A percentile compares a stretch with the other conserved stretches of the same genome.
These are phyloP conservation scores for Drosophila imparisetae DNA, from an alignment of 2,888 invertebrate genomes.

Conservation along the genomic window DNA sequence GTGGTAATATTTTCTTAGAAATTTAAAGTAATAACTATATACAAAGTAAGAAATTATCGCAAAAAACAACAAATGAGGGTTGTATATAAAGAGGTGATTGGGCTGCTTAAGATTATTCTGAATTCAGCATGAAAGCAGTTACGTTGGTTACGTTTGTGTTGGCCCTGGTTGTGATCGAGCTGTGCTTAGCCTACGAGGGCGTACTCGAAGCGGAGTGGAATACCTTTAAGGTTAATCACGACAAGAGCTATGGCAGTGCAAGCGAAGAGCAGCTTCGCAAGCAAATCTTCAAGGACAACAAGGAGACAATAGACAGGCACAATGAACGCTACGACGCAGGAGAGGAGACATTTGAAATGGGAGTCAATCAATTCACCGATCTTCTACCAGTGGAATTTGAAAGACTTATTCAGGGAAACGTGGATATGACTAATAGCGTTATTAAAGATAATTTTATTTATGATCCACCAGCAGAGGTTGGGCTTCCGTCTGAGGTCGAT, in stretches of 20 bases:
- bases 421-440: constrained; percentile 31
- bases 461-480: no score
- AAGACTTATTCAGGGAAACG: constrained; percentile 81
- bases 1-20: no score
- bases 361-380: constrained; percentile 93
- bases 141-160: constrained; percentile 1
- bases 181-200: neutral
- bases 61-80: no score
- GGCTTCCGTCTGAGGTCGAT: no score
- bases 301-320: constrained; percentile 92
- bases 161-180: neutral
- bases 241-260: constrained; percentile 87
- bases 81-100: neutral
- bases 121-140: constrained; percentile 20
- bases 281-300: constrained; percentile 93
- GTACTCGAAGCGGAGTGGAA: constrained; percentile 19
- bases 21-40: no score
- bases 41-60: no score
- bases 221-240: constrained; percentile 84
- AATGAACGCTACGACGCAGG: constrained; percentile 90
- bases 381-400: constrained; percentile 92
- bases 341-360: constrained; percentile 88
- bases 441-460: no score
- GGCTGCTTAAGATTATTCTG: neutral
- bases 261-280: constrained; percentile 92